These are phyloP conservation scores for Choloepus hoffmanni DNA, from an alignment of 2,113 vertebrate species.

Conservation along the genomic window DNA sequence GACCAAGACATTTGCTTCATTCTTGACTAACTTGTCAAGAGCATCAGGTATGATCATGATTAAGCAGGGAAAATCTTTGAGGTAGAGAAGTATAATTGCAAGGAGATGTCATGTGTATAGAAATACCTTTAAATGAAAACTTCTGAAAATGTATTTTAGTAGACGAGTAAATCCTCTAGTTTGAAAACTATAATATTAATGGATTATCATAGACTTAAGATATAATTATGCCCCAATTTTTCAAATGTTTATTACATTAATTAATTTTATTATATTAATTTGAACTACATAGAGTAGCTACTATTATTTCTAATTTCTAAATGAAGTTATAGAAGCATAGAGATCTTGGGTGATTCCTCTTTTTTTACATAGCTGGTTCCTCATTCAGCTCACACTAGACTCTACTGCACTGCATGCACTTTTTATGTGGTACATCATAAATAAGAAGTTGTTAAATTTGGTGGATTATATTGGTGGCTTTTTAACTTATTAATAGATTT, in stretches of 20 bases:
- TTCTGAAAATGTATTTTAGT: background rate
- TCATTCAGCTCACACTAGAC: background rate
- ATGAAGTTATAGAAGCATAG: background rate
- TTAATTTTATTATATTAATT: background rate
- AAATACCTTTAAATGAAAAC: background rate
- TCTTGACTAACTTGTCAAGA: background rate
- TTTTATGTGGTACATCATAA: background rate
- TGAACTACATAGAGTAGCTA: background rate
- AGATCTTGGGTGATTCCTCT: background rate
- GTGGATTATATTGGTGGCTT: background rate
- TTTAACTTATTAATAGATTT: constrained; percentile 46
- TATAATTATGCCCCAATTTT: background rate
- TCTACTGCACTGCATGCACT: background rate
- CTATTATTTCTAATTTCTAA: constrained; percentile 38
- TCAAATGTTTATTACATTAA: constrained; percentile 1
- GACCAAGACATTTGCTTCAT: background rate
- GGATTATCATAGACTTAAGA: background rate
- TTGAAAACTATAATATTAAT: background rate
- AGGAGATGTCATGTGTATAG: background rate
- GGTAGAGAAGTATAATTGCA: background rate
- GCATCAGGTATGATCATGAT: background rate
- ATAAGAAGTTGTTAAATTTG: constrained; percentile 5
- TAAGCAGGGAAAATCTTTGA: background rate
- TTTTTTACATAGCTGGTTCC: background rate
- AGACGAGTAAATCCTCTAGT: background rate